phyloP scores from a whole-genome alignment of 2,888 invertebrate species.

The Strigamia maritima region DNA sequence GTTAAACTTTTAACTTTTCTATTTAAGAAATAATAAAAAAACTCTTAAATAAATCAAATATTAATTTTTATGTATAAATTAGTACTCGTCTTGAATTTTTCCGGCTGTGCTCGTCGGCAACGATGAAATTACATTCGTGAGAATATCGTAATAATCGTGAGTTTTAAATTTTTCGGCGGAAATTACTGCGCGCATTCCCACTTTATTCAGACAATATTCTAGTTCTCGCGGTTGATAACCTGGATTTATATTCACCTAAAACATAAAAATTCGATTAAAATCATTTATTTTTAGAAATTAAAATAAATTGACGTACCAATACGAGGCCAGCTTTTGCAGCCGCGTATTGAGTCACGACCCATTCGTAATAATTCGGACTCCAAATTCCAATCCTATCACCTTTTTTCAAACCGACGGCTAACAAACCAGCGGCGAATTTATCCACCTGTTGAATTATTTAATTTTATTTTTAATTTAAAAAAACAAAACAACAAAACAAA shows the following conservation, averaged over 20 bases:
- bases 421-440: constrained; percentile 67
- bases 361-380: constrained; percentile 73
- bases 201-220: constrained; percentile 68
- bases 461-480: not conserved
- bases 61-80: not conserved
- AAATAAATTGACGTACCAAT: constrained; percentile 57
- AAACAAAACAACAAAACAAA: not conserved
- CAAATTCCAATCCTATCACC: constrained; percentile 77
- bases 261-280: not conserved
- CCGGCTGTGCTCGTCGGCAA: not conserved
- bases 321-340: constrained; percentile 69
- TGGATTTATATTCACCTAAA: constrained; percentile 72
- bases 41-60: not conserved
- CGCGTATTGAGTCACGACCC: constrained; percentile 70
- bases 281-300: constrained; percentile 36
- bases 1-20: not conserved
- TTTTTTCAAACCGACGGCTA: constrained; percentile 64
- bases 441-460: constrained; percentile 59
- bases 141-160: constrained; percentile 58
- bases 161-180: constrained; percentile 62
- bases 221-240: constrained; percentile 68
- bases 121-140: not conserved
- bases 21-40: not conserved
- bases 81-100: not conserved
- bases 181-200: constrained; percentile 65